Conservation (phyloP, 1,140 invertebrate species). For the Radopholus similis region DNA sequence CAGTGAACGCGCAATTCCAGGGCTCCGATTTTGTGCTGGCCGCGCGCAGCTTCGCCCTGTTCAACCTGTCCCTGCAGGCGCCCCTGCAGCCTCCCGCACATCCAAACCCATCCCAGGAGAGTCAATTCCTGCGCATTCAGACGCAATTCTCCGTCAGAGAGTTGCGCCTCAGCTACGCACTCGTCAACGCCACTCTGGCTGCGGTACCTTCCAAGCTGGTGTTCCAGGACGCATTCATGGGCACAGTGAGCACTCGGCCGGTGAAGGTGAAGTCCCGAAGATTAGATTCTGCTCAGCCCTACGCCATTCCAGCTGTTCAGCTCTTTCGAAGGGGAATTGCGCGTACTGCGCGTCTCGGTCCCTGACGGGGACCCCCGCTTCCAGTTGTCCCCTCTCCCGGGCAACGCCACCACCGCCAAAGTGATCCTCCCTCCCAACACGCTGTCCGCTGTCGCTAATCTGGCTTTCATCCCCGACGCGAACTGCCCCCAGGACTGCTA, state of each 20-base stretch:
- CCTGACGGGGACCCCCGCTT: slow-evolving; percentile 45
- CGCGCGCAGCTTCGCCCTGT: slow-evolving; percentile 32
- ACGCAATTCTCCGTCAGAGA: slow-evolving; percentile 32
- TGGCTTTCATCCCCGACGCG: slow-evolving; percentile 70
- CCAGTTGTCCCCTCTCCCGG: slow-evolving; percentile 22
- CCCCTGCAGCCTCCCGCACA: not conserved
- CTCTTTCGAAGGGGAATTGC: slow-evolving; percentile 48
- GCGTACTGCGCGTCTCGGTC: slow-evolving; percentile 33
- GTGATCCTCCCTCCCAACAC: slow-evolving; percentile 17
- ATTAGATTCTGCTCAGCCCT: not conserved
- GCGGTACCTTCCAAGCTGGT: slow-evolving; percentile 70
- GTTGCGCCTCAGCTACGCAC: slow-evolving; percentile 34
- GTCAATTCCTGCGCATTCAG: slow-evolving; percentile 2
- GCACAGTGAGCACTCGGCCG: slow-evolving; percentile 67
- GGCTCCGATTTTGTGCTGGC: slow-evolving; percentile 35
- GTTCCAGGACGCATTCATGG: slow-evolving; percentile 65
- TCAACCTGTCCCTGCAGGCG: slow-evolving; percentile 23
- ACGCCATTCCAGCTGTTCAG: slow-evolving; percentile 48
- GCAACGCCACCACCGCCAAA: not conserved
- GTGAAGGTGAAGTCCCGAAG: slow-evolving; percentile 62
- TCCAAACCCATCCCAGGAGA: not conserved
- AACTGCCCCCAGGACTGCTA: slow-evolving; percentile 72
- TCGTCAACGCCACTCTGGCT: slow-evolving; percentile 75
- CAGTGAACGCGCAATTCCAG: slow-evolving; percentile 3
- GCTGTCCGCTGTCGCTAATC: slow-evolving; percentile 64